phyloP scores from a whole-genome alignment of 2,113 vertebrate species.

The Kobus ellipsiprymnus region DNA sequence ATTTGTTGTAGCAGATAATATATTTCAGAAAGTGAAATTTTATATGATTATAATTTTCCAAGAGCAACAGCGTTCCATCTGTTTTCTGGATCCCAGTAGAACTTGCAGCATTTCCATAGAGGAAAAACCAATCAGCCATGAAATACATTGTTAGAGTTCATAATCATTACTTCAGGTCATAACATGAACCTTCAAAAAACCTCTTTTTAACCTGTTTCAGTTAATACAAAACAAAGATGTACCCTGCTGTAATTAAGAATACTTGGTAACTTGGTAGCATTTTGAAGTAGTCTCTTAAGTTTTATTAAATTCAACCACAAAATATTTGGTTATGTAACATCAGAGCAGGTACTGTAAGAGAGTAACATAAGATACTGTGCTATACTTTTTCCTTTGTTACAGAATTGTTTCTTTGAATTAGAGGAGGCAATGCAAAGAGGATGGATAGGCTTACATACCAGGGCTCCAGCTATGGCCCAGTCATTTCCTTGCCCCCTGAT shows the following conservation, averaged over 20 bases:
- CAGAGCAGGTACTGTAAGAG: not conserved
- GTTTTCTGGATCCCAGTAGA: not conserved
- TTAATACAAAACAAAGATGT: not conserved
- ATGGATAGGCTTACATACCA: not conserved
- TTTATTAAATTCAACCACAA: not conserved
- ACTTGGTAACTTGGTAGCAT: not conserved
- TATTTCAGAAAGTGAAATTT: not conserved
- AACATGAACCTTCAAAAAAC: not conserved
- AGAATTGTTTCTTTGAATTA: not conserved
- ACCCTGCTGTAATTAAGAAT: not conserved
- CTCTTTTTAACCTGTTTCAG: not conserved
- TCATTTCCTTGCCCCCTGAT: not conserved
- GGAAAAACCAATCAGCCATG: not conserved
- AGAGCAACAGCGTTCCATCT: not conserved
- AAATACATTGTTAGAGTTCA: not conserved
- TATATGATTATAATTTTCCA: not conserved
- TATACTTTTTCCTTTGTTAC: not conserved
- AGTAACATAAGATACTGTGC: not conserved
- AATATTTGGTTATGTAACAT: not conserved
- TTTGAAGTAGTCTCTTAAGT: not conserved
- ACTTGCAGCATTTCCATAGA: not conserved
- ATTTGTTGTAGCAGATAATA: slow-evolving; percentile 3
- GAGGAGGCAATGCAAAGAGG: not conserved
- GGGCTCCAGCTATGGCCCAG: not conserved
- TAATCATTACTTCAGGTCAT: not conserved